Percentiles rank a stretch among this genome's conserved stretches.
Evolutionary conservation across 1,140 invertebrate species (phyloP).

Genomic region (Copidosoma floridanum): DNA sequence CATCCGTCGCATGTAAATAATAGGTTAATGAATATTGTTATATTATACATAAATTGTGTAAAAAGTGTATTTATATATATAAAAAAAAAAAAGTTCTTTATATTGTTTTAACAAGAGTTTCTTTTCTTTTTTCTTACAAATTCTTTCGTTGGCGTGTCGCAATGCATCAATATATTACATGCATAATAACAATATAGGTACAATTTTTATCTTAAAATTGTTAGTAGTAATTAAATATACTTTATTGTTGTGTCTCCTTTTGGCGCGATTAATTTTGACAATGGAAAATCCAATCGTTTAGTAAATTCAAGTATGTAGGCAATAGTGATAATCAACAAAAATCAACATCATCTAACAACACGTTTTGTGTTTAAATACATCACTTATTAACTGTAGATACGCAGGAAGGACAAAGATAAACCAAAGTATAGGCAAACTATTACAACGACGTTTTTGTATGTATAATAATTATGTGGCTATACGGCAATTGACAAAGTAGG

Average conservation of each 20-base stretch:
- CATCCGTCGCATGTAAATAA: slow-evolving; percentile 2
- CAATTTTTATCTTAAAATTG: background rate
- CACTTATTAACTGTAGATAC: no score
- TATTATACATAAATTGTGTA: slow-evolving; percentile 16
- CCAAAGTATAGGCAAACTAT: no score
- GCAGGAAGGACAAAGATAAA: background rate
- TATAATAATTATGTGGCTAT: no score
- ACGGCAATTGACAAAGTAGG: slow-evolving; percentile 21
- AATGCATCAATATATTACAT: no score
- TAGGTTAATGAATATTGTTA: slow-evolving; percentile 21
- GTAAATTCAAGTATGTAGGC: no score
- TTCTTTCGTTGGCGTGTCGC: background rate
- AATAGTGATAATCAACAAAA: no score
- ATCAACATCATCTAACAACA: slow-evolving; percentile 16
- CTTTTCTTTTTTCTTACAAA: background rate
- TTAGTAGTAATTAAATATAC: slow-evolving; percentile 12
- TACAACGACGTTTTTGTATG: no score
- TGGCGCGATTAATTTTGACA: no score
- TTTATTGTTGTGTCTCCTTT: no score
- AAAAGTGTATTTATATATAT: slow-evolving; percentile 25
- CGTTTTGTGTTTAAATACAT: no score
- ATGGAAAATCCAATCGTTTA: no score
- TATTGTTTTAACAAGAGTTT: slow-evolving; percentile 15
- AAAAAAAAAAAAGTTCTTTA: slow-evolving; percentile 25
- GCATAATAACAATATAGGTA: background rate